Evolutionary conservation across 2,113 vertebrate genomes (phyloP).

Genomic region (Leiothrix lutea): DNA sequence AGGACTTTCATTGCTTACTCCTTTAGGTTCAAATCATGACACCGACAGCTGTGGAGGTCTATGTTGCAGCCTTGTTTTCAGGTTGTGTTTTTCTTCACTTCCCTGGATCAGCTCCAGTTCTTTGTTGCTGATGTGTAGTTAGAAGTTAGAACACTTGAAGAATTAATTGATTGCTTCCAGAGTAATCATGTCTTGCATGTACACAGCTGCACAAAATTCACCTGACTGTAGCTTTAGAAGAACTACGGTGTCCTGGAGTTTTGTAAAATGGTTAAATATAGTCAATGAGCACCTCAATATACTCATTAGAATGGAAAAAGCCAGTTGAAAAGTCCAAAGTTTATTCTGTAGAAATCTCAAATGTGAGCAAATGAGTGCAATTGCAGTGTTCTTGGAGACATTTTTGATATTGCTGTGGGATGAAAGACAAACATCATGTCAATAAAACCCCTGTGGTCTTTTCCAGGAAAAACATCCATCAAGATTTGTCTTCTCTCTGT

Average conservation of each 20-base stretch:
- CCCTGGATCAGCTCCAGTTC: background rate
- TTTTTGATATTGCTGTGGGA: background rate
- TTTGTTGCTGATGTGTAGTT: background rate
- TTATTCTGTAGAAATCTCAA: background rate
- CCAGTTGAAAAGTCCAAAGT: background rate
- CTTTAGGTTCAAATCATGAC: background rate
- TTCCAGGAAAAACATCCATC: background rate
- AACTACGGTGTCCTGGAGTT: background rate
- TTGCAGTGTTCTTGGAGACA: background rate
- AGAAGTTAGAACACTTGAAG: background rate
- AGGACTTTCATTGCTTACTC: background rate
- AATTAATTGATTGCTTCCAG: background rate
- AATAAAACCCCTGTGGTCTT: background rate
- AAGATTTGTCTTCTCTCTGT: background rate
- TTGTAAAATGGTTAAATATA: background rate
- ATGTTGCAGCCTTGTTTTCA: background rate
- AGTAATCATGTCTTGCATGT: background rate
- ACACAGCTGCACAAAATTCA: background rate
- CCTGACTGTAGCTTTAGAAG: background rate
- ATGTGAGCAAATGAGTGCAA: background rate
- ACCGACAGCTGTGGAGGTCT: background rate
- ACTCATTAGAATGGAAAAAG: background rate
- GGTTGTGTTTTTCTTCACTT: background rate
- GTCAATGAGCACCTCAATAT: background rate
- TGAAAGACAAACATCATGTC: background rate